Evolutionary conservation across 2,888 invertebrate species (phyloP), one percentile per base, ranked within the genome.

Genomic region (Euplexia lucipara): DNA sequence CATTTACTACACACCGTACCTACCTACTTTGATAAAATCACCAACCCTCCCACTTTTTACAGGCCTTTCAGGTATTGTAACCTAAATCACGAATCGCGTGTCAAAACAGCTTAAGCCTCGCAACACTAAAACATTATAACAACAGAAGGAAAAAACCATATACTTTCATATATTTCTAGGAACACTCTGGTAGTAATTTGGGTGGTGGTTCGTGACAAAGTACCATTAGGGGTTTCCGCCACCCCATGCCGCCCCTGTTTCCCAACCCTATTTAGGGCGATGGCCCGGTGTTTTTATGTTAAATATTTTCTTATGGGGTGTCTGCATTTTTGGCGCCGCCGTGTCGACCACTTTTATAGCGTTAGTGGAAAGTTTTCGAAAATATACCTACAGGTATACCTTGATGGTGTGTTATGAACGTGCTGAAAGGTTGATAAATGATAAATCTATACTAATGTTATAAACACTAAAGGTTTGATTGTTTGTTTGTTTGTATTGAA

Each of bases 161-260:
- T 63, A 68, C 59, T 67, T 34, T 2, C 57, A 75, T 76, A 68
- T 65, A 86, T 85, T 87, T 88, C 84, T 86, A 79, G 74, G 80
- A 85, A 81, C 74, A 59, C 84, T 89, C 90, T 90, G 78, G 75
- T 74, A 67, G 80, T 69, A 80, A 81, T 80, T 81, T 88, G 87
- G 86, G 86, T 87, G 86, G 86, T 86, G 64, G 83, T 90, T 91
- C 95, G 95, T 95, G 95, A 92, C 94, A 91, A 67, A 84, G 77
- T 75, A 77, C 92, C 91, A 94, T 95, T 95, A 95, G 86, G 87
- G 75, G 85, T 87, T 90, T 92, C 92, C 93, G 86, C 83, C 82
- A 76, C 86, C 85, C 83, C 75, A 41, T 68, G 81, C 79, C 83
- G 72, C 83, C 84, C 83, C 81, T 75, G 57, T 72, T 76, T 74